Evolutionary conservation across 2,113 vertebrate genomes (phyloP).

Genomic region (Myxocyprinus asiaticus): DNA sequence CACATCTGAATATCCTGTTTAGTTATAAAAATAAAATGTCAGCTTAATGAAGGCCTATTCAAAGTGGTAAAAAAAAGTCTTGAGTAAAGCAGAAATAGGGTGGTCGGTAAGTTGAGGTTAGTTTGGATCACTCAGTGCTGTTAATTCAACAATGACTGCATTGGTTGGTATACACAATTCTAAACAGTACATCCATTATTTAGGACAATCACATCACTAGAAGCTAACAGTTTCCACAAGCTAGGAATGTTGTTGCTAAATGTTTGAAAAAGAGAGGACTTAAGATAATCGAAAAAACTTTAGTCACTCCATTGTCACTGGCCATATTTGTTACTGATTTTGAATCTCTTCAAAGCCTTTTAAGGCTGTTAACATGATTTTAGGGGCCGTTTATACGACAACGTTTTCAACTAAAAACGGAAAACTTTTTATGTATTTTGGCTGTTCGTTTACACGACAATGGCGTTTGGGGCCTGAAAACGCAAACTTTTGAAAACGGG

Average conservation of each 20-base stretch:
- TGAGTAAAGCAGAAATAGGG: neutral
- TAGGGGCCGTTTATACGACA: too few relatives aligned
- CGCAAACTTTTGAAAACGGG: too few relatives aligned
- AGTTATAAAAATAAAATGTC: slow-evolving; percentile 4
- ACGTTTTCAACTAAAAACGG: too few relatives aligned
- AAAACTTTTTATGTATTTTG: too few relatives aligned
- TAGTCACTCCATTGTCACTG: slow-evolving; percentile 1
- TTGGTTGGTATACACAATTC: neutral
- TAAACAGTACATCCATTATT: neutral
- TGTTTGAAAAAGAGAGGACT: neutral
- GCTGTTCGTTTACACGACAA: too few relatives aligned
- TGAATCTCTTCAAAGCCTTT: neutral
- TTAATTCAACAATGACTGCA: neutral
- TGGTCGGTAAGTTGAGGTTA: slow-evolving; percentile 15
- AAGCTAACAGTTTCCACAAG: neutral
- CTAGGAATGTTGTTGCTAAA: neutral
- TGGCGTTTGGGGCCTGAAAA: too few relatives aligned
- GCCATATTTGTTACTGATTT: neutral
- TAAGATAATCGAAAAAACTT: neutral
- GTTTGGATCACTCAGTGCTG: neutral
- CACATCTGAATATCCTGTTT: slow-evolving; percentile 9
- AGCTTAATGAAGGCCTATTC: slow-evolving; percentile 1
- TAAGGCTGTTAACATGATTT: neutral
- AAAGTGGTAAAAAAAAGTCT: neutral
- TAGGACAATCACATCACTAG: neutral